A percentile compares a stretch with the other conserved stretches of the same genome.
phyloP scores from a whole-genome alignment of 2,888 invertebrate species.

The Apodemia duryi region DNA sequence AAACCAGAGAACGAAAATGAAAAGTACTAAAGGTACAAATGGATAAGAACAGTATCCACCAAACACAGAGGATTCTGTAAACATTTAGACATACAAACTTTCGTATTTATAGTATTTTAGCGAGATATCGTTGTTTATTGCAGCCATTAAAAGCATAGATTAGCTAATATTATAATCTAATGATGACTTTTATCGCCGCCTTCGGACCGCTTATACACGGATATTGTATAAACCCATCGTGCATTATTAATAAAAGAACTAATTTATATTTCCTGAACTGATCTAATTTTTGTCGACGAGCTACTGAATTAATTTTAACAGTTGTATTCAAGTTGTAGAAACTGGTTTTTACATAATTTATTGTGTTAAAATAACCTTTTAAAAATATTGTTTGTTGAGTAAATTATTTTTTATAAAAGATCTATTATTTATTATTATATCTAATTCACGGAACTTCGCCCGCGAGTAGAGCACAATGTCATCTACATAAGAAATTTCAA shows the following conservation, averaged over 20 bases:
- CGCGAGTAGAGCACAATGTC: no score
- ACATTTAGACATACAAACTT: no score
- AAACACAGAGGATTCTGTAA: no score
- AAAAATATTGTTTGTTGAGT: not conserved
- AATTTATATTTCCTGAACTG: conserved; percentile 16
- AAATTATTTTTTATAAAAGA: no score
- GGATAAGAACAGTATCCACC: no score
- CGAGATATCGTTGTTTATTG: not conserved
- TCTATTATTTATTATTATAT: no score
- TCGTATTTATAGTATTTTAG: no score
- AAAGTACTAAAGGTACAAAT: no score
- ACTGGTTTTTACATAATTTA: not conserved
- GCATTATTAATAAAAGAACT: not conserved
- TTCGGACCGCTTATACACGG: not conserved
- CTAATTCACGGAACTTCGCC: no score
- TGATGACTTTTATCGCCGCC: conserved; percentile 3
- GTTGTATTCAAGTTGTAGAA: not conserved
- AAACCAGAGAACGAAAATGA: no score
- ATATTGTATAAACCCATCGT: conserved; percentile 2
- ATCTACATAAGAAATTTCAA: no score
- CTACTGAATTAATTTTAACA: conserved; percentile 7
- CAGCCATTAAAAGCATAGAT: not conserved
- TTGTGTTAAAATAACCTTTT: not conserved
- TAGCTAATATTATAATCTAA: not conserved
- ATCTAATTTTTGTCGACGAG: conserved; percentile 11